Evolutionary conservation across 2,888 invertebrate genomes (phyloP).

Genomic region (Epinotia bilunana): DNA sequence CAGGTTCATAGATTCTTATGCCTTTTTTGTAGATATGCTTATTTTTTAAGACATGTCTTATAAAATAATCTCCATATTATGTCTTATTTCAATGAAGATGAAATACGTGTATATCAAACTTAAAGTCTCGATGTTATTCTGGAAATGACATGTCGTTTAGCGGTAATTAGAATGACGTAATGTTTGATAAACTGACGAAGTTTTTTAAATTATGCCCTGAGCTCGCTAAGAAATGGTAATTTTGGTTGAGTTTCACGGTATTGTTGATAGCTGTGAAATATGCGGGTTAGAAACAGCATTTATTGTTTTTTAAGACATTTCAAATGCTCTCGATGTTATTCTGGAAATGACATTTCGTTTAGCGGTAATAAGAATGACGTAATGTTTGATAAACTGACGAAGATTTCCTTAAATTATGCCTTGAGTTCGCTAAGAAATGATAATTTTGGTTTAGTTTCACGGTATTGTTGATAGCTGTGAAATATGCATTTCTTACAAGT

Average conservation of each 20-base stretch:
- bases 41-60: constrained; percentile 2
- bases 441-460: not conserved
- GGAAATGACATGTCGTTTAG: constrained; percentile 21
- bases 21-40: not conserved
- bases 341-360: constrained; percentile 29
- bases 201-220: constrained; percentile 25
- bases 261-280: constrained; percentile 6
- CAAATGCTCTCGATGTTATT: too few relatives aligned
- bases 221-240: constrained; percentile 3
- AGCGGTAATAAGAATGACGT: constrained; percentile 31
- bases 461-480: constrained; percentile 9
- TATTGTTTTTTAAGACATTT: too few relatives aligned
- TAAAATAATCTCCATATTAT: too few relatives aligned
- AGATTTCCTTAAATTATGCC: too few relatives aligned
- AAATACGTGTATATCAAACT: too few relatives aligned
- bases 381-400: constrained; percentile 29
- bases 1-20: not conserved
- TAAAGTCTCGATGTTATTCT: constrained; percentile 26
- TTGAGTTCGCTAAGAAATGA: constrained; percentile 1
- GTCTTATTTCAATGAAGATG: too few relatives aligned
- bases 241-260: not conserved
- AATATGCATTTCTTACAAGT: not conserved
- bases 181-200: constrained; percentile 28
- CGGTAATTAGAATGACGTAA: constrained; percentile 33
- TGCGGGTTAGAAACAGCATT: not conserved